These are phyloP conservation scores for Sarcophaga variegata DNA, from an alignment of 2,888 invertebrate genomes.

Conservation along the genomic window DNA sequence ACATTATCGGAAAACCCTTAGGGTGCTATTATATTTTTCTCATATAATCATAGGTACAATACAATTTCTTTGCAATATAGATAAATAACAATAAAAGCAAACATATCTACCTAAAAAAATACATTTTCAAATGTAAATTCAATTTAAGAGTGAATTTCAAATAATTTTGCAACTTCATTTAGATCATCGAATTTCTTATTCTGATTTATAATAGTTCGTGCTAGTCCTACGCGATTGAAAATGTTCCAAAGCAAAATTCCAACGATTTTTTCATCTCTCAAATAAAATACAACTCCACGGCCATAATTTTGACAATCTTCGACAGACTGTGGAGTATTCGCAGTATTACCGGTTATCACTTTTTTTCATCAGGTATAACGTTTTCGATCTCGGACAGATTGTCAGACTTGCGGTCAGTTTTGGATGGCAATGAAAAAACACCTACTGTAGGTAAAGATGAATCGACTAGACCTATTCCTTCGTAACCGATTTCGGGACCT, in stretches of 20 bases:
- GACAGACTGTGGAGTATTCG: conserved; percentile 60
- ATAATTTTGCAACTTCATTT: conserved; percentile 96
- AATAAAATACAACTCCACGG: conserved; percentile 96
- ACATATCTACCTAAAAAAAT: conserved; percentile 73
- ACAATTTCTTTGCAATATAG: conserved; percentile 45
- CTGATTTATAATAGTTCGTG: conserved; percentile 93
- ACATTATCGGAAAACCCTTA: conserved; percentile 23
- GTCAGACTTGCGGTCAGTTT: conserved; percentile 68
- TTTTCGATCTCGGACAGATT: conserved; percentile 82
- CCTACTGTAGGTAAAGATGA: conserved; percentile 93
- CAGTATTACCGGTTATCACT: conserved; percentile 17
- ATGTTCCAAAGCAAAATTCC: conserved; percentile 98
- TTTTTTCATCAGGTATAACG: conserved; percentile 20
- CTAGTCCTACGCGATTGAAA: conserved; percentile 94
- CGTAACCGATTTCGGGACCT: conserved; percentile 94
- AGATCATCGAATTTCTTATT: conserved; percentile 92
- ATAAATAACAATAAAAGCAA: conserved; percentile 68
- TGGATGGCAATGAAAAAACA: conserved; percentile 87
- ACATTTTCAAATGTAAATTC: conserved; percentile 65
- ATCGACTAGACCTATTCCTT: conserved; percentile 96
- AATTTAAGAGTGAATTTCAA: conserved; percentile 89
- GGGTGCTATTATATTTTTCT: conserved; percentile 22
- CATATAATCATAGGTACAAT: conserved; percentile 52
- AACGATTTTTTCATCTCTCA: conserved; percentile 91
- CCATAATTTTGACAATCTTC: conserved; percentile 73